These are phyloP conservation scores for Acanthopagrus latus DNA, from an alignment of 2,797 vertebrate species.

Conservation along the genomic window DNA sequence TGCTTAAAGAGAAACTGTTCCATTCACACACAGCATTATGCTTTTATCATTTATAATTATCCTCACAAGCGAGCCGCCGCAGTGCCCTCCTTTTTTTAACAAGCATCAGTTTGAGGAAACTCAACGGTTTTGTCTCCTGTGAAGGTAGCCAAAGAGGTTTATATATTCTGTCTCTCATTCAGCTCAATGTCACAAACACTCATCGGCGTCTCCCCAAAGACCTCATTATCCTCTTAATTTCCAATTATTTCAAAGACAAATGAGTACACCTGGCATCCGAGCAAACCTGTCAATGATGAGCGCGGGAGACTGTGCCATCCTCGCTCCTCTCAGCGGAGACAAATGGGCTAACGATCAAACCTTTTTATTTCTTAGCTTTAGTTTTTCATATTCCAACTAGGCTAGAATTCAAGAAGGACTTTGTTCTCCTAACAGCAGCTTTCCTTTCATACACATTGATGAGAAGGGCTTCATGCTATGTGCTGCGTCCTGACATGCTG, in stretches of 20 bases:
- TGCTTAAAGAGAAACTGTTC: no score
- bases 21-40: not conserved
- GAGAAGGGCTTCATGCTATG: not conserved
- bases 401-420: conserved; percentile 39
- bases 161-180: conserved; percentile 65
- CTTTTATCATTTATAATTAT: conserved; percentile 11
- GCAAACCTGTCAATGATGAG: conserved; percentile 66
- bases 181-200: conserved; percentile 67
- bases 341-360: conserved; percentile 71
- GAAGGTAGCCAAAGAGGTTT: conserved; percentile 61
- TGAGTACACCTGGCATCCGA: conserved; percentile 74
- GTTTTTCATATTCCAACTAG: conserved; percentile 30
- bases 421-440: conserved; percentile 1
- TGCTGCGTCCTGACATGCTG: not conserved
- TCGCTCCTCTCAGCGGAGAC: conserved; percentile 47
- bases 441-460: conserved; percentile 15
- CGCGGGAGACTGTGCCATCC: conserved; percentile 59
- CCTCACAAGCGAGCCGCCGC: conserved; percentile 25
- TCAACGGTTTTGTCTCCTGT: conserved; percentile 38
- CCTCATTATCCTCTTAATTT: conserved; percentile 84
- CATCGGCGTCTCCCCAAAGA: conserved; percentile 73
- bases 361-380: not conserved
- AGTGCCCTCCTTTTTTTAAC: conserved; percentile 26
- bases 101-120: conserved; percentile 22
- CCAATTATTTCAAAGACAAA: conserved; percentile 83